Conservation (phyloP, 2,113 vertebrate genomes). For the Festucalex cinctus region DNA sequence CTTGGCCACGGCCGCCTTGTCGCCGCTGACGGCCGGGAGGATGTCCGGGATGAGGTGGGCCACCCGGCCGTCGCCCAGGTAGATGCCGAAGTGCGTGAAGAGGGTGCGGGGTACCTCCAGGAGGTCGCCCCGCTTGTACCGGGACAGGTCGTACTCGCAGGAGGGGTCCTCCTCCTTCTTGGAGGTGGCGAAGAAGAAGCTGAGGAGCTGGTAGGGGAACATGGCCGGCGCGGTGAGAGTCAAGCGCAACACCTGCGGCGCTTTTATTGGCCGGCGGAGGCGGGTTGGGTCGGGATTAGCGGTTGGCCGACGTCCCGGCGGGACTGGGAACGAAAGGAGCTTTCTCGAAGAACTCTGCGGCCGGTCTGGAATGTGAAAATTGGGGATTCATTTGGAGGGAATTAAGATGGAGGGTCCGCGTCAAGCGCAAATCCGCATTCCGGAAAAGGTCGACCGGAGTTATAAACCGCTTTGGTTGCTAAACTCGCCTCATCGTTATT, state of each 20-base stretch:
- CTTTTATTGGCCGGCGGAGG: constrained; percentile 45
- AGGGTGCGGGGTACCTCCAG: constrained; percentile 88
- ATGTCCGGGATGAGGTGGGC: constrained; percentile 96
- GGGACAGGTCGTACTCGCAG: constrained; percentile 67
- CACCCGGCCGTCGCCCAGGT: constrained; percentile 86
- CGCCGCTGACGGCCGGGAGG: constrained; percentile 75
- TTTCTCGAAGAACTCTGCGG: constrained; percentile 50
- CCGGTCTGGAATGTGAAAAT: constrained; percentile 35
- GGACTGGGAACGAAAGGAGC: constrained; percentile 45
- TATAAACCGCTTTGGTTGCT: constrained; percentile 34
- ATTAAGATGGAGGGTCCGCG: constrained; percentile 25
- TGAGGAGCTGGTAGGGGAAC: constrained; percentile 62
- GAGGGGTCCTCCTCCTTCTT: constrained; percentile 30
- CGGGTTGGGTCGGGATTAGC: constrained; percentile 52
- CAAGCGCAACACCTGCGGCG: background rate
- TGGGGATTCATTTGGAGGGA: constrained; percentile 22
- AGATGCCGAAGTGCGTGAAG: constrained; percentile 93
- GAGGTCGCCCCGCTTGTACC: constrained; percentile 84
- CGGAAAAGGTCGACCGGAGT: constrained; percentile 18
- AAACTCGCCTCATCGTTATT: constrained; percentile 33
- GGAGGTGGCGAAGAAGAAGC: constrained; percentile 52
- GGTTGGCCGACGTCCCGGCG: constrained; percentile 36
- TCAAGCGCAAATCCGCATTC: constrained; percentile 31
- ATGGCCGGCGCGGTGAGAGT: constrained; percentile 32
- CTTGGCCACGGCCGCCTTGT: constrained; percentile 69